phyloP scores from a whole-genome alignment of 2,888 invertebrate genomes.

The Mayetiola destructor region DNA sequence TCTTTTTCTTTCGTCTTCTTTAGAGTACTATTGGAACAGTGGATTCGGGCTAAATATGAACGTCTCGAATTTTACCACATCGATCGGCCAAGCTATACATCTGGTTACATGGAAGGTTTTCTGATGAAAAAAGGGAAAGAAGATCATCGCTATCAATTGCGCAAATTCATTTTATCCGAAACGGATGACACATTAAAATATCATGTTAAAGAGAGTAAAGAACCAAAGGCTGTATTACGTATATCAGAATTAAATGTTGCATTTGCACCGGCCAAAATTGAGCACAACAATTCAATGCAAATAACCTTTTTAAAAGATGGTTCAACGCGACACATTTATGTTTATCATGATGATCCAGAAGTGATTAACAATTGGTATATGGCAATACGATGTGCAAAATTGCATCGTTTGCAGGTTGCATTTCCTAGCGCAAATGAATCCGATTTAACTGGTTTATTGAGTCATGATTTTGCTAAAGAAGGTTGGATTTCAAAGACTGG shows the following conservation, averaged over 20 bases:
- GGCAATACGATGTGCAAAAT: constrained; percentile 69
- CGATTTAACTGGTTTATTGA: constrained; percentile 55
- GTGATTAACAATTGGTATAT: constrained; percentile 75
- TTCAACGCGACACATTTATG: constrained; percentile 71
- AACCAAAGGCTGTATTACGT: constrained; percentile 67
- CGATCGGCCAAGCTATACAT: constrained; percentile 63
- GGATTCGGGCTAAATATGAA: constrained; percentile 83
- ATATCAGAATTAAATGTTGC: constrained; percentile 72
- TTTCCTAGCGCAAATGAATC: constrained; percentile 62
- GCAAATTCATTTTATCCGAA: constrained; percentile 71
- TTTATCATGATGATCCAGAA: constrained; percentile 74
- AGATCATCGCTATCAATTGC: constrained; percentile 65
- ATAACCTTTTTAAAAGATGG: constrained; percentile 74
- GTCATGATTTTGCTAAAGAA: constrained; percentile 70
- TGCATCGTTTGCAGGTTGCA: constrained; percentile 68
- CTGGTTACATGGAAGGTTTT: constrained; percentile 70
- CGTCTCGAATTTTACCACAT: constrained; percentile 67
- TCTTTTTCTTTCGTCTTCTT: constrained; percentile 22
- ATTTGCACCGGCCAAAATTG: constrained; percentile 70
- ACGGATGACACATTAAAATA: constrained; percentile 67
- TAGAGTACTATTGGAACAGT: constrained; percentile 77
- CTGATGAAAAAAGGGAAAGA: constrained; percentile 82
- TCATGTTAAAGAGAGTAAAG: constrained; percentile 57
- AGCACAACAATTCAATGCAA: constrained; percentile 66
- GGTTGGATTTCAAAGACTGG: constrained; percentile 86